Evolutionary conservation across 2,888 invertebrate species (phyloP).

Genomic region (Noctua comes): DNA sequence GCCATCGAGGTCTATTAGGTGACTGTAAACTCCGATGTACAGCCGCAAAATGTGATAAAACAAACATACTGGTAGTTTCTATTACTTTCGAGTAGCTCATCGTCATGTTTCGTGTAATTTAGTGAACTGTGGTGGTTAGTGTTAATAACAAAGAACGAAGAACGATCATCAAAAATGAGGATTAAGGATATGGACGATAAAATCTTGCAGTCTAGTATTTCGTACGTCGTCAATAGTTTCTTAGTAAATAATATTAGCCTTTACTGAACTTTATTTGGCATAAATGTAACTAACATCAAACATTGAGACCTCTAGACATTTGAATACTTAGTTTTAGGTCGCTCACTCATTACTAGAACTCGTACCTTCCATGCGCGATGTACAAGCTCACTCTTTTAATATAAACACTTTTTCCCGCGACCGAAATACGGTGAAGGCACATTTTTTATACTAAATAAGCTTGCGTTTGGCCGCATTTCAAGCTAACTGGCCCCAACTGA

Average conservation of each 20-base stretch:
- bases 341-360: not conserved
- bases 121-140: constrained; percentile 9
- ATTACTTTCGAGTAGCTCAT: not conserved
- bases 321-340: not conserved
- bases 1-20: constrained; percentile 3
- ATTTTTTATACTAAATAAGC: no score
- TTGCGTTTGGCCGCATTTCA: no score
- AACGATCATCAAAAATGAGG: constrained; percentile 31
- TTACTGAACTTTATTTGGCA: not conserved
- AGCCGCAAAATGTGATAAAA: constrained; percentile 13
- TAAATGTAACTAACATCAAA: constrained; percentile 3
- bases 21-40: not conserved
- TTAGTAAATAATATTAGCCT: constrained; percentile 5
- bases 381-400: not conserved
- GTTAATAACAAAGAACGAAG: not conserved
- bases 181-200: constrained; percentile 50
- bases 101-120: not conserved
- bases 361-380: not conserved
- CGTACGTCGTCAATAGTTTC: constrained; percentile 32
- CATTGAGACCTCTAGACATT: not conserved
- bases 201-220: constrained; percentile 27
- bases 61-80: not conserved
- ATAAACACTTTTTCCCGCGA: not conserved
- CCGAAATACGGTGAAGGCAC: not conserved
- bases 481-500: not conserved